Percentiles rank a stretch among this genome's conserved stretches.
phyloP scores from a whole-genome alignment of 1,140 invertebrate species.

The Drosophila pruinosa region DNA sequence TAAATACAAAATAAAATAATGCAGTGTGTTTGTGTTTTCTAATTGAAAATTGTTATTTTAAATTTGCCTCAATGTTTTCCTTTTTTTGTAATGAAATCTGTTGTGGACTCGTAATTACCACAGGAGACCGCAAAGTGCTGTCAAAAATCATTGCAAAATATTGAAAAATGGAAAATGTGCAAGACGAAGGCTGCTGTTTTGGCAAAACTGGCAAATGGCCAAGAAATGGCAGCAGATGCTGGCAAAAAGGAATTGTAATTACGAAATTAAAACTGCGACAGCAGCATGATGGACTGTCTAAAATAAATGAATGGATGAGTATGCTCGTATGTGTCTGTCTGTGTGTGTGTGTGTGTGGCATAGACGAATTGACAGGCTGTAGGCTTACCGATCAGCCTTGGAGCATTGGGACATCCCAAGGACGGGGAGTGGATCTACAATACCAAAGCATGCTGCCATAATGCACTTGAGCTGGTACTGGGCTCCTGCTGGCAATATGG shows the following conservation, averaged over 20 bases:
- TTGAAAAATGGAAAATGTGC: conserved; percentile 44
- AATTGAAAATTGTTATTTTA: background rate
- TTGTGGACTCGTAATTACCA: conserved; percentile 54
- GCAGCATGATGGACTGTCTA: conserved; percentile 73
- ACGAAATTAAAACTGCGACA: conserved; percentile 76
- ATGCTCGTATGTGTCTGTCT: background rate
- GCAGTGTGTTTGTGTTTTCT: no score
- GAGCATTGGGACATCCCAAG: conserved; percentile 23
- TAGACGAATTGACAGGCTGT: conserved; percentile 40
- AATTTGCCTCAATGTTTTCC: background rate
- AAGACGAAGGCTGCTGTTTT: background rate
- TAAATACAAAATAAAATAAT: no score
- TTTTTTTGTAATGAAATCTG: conserved; percentile 50
- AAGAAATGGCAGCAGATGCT: conserved; percentile 26
- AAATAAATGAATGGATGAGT: conserved; percentile 69
- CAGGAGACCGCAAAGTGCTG: conserved; percentile 48
- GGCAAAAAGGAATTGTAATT: conserved; percentile 68
- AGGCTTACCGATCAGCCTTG: conserved; percentile 21
- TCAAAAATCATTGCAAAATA: conserved; percentile 74
- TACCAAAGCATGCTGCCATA: conserved; percentile 13
- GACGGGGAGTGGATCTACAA: conserved; percentile 22
- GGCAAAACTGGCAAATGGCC: conserved; percentile 54
- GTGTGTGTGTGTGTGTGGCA: conserved; percentile 30
- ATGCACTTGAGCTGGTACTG: conserved; percentile 48
- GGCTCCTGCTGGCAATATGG: conserved; percentile 36